Evolutionary conservation across 92 coral and sea anemone genomes (phyloP), one percentile per base, ranked within the genome.

Genomic region (Pocillopora grandis): DNA sequence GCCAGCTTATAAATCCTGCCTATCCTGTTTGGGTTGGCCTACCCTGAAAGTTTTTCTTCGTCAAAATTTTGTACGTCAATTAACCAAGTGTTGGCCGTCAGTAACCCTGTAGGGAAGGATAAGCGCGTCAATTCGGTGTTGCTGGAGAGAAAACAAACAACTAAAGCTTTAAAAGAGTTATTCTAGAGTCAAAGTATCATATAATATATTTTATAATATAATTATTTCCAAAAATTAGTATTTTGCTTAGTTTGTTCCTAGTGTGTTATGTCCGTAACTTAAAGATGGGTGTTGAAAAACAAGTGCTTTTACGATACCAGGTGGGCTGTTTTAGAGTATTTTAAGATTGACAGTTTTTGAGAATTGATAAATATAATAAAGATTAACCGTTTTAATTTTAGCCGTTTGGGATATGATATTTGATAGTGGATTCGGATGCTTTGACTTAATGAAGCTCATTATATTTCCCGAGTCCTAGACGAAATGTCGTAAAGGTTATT

Each of bases 201-300:
- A 74, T 83, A 83, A 83, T 83, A 83, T 83, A 83, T 83, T 83
- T 83, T 83, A 72, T 62, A 83, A 83, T 83, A 83, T 75, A 74
- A 62, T 31, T 72, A 64, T 57, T 80, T 75, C 72, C 27, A 9
- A 66, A 82, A 72, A 60, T 58, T 72, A 62, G 71, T 72, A 42
- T 62, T 63, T 73, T 63, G 49, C 64, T 36, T 31, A 27, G n/a
- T 70, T 58, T 35, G 1, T 59, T 71, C 33, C 77, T 36, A n/a
- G 10, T 18, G 77, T 27, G 16, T 52, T 33, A 1, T 57, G 20
- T 12, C 37, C 37, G 16, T 80, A 58, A 69, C 62, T 49, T 64
- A 79, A 72, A 69, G 42, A 71, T 59, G 70, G 52, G 31, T 35
- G 9, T 5, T 67, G 67, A 37, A 17, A 15, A 70, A 55, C 17